Evolutionary conservation across 2,113 vertebrate genomes (phyloP).

Genomic region (Hepsetus odoe): DNA sequence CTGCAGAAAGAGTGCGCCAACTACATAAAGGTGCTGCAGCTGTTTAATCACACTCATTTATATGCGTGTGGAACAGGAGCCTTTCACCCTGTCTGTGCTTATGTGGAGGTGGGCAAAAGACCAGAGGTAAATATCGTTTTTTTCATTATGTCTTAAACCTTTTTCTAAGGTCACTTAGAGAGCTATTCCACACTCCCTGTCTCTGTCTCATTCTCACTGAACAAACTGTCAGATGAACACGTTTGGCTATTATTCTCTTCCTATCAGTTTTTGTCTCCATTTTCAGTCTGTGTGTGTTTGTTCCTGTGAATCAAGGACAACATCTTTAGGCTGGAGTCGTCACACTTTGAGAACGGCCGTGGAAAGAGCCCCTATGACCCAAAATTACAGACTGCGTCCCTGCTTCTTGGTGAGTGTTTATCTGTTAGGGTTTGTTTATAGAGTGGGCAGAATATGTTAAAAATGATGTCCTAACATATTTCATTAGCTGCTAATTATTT

Average conservation of each 20-base stretch:
- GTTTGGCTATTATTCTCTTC: neutral
- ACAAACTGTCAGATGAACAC: neutral
- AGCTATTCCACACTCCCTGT: neutral
- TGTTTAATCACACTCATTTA: slow-evolving; percentile 93
- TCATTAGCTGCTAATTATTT: no score
- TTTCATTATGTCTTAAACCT: neutral
- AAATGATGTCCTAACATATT: no score
- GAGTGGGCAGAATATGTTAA: no score
- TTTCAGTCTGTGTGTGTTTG: slow-evolving; percentile 13
- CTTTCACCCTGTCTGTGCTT: slow-evolving; percentile 94
- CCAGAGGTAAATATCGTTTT: slow-evolving; percentile 79
- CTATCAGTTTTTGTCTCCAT: neutral
- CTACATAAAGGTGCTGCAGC: slow-evolving; percentile 93
- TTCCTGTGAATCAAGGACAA: slow-evolving; percentile 80
- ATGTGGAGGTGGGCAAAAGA: slow-evolving; percentile 91
- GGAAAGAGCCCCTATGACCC: slow-evolving; percentile 98
- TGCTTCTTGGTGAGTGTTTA: slow-evolving; percentile 75
- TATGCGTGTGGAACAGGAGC: slow-evolving; percentile 95
- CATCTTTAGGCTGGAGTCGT: slow-evolving; percentile 86
- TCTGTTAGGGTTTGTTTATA: slow-evolving; percentile 3
- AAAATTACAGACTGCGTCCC: slow-evolving; percentile 90
- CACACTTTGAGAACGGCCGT: slow-evolving; percentile 90
- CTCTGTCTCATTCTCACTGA: neutral
- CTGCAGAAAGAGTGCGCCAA: slow-evolving; percentile 95
- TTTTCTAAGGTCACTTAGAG: no score